Evolutionary conservation across 1,140 invertebrate species (phyloP).

Genomic region (Zaprionus inermis): DNA sequence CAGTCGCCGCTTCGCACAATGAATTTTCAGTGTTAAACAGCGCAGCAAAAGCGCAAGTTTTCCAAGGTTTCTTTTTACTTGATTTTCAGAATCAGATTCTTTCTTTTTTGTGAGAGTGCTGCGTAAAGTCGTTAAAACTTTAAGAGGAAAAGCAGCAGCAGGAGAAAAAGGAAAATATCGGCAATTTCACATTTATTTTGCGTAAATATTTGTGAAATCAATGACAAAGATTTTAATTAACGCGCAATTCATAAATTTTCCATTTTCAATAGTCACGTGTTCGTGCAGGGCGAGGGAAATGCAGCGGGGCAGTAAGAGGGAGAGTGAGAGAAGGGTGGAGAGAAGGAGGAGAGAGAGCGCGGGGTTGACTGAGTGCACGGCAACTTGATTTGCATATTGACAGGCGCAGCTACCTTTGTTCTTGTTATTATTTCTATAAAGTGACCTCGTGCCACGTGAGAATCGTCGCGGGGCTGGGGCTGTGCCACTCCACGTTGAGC

Average conservation of each 20-base stretch:
- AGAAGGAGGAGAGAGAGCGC: background rate
- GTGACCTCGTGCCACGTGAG: slow-evolving; percentile 21
- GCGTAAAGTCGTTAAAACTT: slow-evolving; percentile 58
- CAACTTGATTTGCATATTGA: slow-evolving; percentile 46
- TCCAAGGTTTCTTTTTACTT: slow-evolving; percentile 50
- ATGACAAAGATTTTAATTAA: slow-evolving; percentile 2
- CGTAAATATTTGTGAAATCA: background rate
- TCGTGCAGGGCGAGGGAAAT: background rate
- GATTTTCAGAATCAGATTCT: slow-evolving; percentile 39
- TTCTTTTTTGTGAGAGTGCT: slow-evolving; percentile 56
- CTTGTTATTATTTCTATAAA: slow-evolving; percentile 40
- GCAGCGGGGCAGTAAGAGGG: background rate
- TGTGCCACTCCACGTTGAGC: slow-evolving; percentile 12
- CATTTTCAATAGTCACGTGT: slow-evolving; percentile 37
- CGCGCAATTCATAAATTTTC: slow-evolving; percentile 18
- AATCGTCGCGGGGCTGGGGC: background rate
- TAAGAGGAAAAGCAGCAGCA: slow-evolving; percentile 14
- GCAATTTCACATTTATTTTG: background rate
- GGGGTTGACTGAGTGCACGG: slow-evolving; percentile 3
- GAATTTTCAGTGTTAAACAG: slow-evolving; percentile 58
- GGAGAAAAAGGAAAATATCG: background rate
- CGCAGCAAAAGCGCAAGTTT: slow-evolving; percentile 73
- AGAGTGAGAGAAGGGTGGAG: background rate
- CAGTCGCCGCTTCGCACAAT: slow-evolving; percentile 58
- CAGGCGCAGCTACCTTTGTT: background rate